phyloP scores from a whole-genome alignment of 2,888 invertebrate genomes.

The Limnephilus lunatus region DNA sequence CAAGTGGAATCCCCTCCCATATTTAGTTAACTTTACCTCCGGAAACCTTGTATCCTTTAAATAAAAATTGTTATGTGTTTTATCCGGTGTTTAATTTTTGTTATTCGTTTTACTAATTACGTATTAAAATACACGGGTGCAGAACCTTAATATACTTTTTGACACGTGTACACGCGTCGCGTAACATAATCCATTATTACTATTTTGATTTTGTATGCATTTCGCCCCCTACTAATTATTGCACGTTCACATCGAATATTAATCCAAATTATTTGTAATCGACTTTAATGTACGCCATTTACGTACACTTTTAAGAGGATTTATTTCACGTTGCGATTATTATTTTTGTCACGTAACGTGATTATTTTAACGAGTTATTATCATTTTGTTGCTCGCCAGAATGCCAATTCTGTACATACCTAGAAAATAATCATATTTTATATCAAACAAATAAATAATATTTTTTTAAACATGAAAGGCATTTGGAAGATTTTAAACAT shows the following conservation, averaged over 20 bases:
- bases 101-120: no score
- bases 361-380: neutral
- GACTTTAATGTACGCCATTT: neutral
- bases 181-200: neutral
- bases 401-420: neutral
- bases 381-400: neutral
- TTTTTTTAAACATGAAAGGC: no score
- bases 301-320: neutral
- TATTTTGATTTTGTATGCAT: neutral
- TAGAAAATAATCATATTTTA: neutral
- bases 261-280: neutral
- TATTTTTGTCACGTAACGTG: neutral
- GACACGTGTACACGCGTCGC: neutral
- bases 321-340: neutral
- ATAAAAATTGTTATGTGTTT: no score
- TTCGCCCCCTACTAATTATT: neutral
- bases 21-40: no score
- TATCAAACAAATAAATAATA: no score
- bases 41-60: no score
- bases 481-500: no score
- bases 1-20: no score
- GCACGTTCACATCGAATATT: neutral
- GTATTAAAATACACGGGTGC: no score
- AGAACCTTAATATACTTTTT: neutral
- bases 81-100: no score